A percentile compares a stretch with the other conserved stretches of the same genome.
Conservation (phyloP, 2,888 invertebrate species). For the Cheilosia urbana region DNA sequence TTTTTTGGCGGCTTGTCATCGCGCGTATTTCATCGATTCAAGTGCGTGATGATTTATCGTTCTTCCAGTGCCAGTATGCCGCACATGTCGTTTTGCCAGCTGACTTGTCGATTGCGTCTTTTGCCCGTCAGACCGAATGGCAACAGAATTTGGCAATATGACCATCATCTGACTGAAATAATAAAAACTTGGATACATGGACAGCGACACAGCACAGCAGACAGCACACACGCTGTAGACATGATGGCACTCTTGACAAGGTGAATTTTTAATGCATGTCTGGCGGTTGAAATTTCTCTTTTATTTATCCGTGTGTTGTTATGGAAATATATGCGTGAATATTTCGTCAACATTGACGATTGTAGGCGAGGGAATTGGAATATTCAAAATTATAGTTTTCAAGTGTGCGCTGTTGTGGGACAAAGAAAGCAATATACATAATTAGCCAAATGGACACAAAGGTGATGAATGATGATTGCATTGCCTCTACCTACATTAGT, state of each 20-base stretch:
- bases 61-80: background rate
- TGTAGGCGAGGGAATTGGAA: background rate
- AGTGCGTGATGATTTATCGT: conserved; percentile 35
- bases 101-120: conserved; percentile 9
- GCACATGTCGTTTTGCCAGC: conserved; percentile 8
- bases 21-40: background rate
- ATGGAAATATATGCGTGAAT: conserved; percentile 1
- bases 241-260: background rate
- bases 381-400: background rate
- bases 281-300: conserved; percentile 5
- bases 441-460: background rate
- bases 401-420: background rate
- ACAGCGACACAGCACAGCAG: background rate
- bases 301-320: background rate
- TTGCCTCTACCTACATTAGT: too few relatives aligned
- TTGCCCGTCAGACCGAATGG: conserved; percentile 4
- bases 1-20: background rate
- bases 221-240: background rate
- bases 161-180: conserved; percentile 30
- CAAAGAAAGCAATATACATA: background rate
- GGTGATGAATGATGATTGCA: background rate
- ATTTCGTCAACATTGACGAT: background rate
- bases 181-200: conserved; percentile 11
- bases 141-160: conserved; percentile 41
- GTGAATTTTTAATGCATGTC: conserved; percentile 4